Base-by-base conservation (phyloP, 2,888 invertebrate species). In the Gari tellinella region DNA sequence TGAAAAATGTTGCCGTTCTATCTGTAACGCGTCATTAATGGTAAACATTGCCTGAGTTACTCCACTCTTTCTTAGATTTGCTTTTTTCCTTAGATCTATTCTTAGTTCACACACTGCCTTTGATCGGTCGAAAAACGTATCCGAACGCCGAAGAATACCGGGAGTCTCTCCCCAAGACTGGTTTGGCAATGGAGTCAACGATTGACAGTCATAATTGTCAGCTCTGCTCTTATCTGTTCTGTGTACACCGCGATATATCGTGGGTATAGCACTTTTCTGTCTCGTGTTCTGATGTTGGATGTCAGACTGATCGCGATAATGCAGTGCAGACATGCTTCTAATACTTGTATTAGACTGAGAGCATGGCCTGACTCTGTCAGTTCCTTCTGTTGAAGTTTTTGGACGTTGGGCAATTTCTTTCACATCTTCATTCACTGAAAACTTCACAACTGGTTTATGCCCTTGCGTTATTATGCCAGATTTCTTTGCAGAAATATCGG, bases 51-150 rank as follows among this genome's bases (percentile, higher is more conserved):
- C 45, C 14, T 56, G 58, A 8, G 66, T 66, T 1, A 72, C 48
- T 0, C 69, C 72, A 15, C 63, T 55, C 45, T 76, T 76, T 31
- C 80, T 15, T 7, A 67, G 41, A 40, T 63, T 72, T 21, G 82
- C 80, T 19, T 67, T 64, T 53, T 56, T 68, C 51, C 64, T 61
- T 14, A 82, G 52, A 17, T 82, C 80, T 40, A 74, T 63, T 23
- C 80, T 55, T 3, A 79, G 38, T 48, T 80, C 70, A 58, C 76
- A 82, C 0, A 80, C 80, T 8, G 82, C 82, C 23, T 81, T 72
- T 7, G 78, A 78, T 58, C 65, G 68, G 53, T 78, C 80, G 57
- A 82, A 82, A 51, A 76, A 82, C 19, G 65, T 68, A 8, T 75
- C 75, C n/a, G 70, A 75, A 43, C 51, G 38, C n/a, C 31, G 31